Conservation (phyloP, 2,113 vertebrate genomes). For the Catharus minimus region DNA sequence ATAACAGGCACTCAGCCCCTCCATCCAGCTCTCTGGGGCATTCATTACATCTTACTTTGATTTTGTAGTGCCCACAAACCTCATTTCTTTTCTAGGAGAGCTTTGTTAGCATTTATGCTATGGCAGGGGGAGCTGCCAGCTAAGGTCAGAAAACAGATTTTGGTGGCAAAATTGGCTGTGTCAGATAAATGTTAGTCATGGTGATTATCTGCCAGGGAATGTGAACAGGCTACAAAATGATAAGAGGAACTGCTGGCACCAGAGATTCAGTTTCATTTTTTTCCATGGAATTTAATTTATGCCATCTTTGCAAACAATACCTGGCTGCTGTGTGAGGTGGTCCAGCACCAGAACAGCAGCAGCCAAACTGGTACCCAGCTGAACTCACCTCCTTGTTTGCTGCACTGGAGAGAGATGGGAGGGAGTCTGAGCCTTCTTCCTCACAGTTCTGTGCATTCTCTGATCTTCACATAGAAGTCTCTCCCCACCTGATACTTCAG, state of each 20-base stretch:
- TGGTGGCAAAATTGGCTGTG: slow-evolving; percentile 51
- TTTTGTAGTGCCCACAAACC: not conserved
- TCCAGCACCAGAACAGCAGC: not conserved
- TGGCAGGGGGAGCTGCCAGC: not conserved
- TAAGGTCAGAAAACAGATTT: slow-evolving; percentile 34
- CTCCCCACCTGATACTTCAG: not conserved
- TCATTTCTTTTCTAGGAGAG: not conserved
- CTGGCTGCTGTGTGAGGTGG: not conserved
- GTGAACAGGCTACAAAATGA: slow-evolving; percentile 45
- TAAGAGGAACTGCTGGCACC: slow-evolving; percentile 60
- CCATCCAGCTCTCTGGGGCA: not conserved
- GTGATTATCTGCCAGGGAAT: slow-evolving; percentile 73
- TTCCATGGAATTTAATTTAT: slow-evolving; percentile 27
- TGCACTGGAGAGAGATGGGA: not conserved
- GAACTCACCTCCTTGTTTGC: not conserved
- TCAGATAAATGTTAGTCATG: slow-evolving; percentile 63
- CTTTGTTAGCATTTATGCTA: not conserved
- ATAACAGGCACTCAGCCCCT: not conserved
- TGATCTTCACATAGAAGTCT: not conserved
- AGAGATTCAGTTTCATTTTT: slow-evolving; percentile 21
- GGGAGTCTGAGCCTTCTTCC: not conserved
- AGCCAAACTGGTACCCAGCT: not conserved
- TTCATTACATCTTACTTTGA: not conserved
- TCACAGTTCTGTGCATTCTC: not conserved
- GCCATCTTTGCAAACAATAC: slow-evolving; percentile 1